These are phyloP conservation scores for Meriones psammophilus DNA, from an alignment of 2,797 vertebrate species.

Conservation along the genomic window DNA sequence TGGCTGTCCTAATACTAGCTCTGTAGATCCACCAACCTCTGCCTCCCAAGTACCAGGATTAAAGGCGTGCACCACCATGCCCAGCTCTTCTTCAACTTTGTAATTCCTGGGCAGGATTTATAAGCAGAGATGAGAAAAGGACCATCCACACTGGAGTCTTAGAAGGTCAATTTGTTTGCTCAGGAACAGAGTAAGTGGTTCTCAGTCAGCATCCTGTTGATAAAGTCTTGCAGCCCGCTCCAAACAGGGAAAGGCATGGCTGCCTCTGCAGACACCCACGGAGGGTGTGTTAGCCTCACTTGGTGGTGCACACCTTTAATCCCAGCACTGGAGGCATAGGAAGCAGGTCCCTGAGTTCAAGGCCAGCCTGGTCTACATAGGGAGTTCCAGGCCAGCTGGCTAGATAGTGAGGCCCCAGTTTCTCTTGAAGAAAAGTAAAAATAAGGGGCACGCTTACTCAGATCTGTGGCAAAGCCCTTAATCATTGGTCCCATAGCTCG, in stretches of 20 bases:
- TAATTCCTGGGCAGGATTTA: not conserved
- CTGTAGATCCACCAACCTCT: not conserved
- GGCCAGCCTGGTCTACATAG: not conserved
- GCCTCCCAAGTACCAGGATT: not conserved
- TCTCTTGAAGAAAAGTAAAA: not conserved
- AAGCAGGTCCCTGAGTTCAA: not conserved
- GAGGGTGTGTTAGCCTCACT: not conserved
- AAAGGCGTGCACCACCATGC: not conserved
- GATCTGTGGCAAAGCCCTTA: not conserved
- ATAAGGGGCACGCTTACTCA: not conserved
- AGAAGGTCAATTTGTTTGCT: not conserved
- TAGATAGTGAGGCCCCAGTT: not conserved
- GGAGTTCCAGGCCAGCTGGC: no score
- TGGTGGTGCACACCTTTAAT: not conserved
- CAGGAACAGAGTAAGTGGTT: not conserved
- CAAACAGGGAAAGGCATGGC: not conserved
- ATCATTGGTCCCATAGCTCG: not conserved
- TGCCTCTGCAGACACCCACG: not conserved
- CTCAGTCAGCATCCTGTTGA: not conserved
- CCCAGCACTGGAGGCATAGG: not conserved
- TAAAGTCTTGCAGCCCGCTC: not conserved
- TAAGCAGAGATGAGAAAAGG: not conserved
- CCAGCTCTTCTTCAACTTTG: not conserved
- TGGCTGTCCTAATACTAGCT: not conserved
- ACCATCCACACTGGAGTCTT: not conserved